phyloP scores from a whole-genome alignment of 1,140 invertebrate genomes.

The Euura lappo region DNA sequence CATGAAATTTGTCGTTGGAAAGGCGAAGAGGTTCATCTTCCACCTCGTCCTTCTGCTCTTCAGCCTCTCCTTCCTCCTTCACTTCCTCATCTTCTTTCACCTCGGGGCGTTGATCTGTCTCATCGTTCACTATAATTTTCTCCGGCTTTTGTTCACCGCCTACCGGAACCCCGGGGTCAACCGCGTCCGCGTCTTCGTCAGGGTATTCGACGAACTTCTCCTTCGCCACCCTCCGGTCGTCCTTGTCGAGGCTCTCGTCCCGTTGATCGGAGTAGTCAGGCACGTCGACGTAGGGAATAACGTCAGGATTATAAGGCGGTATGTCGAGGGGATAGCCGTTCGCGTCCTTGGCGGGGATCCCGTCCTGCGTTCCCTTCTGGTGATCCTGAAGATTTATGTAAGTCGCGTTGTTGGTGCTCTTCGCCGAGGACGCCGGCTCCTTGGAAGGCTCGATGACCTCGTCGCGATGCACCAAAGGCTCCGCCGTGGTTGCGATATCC shows the following conservation, averaged over 20 bases:
- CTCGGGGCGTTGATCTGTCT: background rate
- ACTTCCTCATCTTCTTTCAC: conserved; percentile 2
- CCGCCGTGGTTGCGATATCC: background rate
- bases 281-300: conserved; percentile 45
- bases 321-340: conserved; percentile 20
- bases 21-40: background rate
- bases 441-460: background rate
- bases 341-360: background rate
- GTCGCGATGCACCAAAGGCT: background rate
- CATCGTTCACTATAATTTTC: conserved; percentile 20
- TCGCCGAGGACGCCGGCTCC: background rate
- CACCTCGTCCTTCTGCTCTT: conserved; percentile 31
- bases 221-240: conserved; percentile 24
- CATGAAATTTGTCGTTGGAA: conserved; percentile 29
- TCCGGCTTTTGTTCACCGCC: conserved; percentile 22
- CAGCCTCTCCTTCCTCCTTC: conserved; percentile 25
- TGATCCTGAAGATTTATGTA: conserved; percentile 32
- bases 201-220: conserved; percentile 22
- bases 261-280: conserved; percentile 42
- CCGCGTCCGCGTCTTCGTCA: conserved; percentile 24
- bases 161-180: conserved; percentile 22
- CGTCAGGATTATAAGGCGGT: conserved; percentile 32
- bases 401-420: conserved; percentile 16
- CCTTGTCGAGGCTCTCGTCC: conserved; percentile 40
- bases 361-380: conserved; percentile 16